Percentiles rank a stretch among this genome's conserved stretches.
Evolutionary conservation across 2,113 vertebrate species (phyloP).

Genomic region (Thinocorus orbignyianus): DNA sequence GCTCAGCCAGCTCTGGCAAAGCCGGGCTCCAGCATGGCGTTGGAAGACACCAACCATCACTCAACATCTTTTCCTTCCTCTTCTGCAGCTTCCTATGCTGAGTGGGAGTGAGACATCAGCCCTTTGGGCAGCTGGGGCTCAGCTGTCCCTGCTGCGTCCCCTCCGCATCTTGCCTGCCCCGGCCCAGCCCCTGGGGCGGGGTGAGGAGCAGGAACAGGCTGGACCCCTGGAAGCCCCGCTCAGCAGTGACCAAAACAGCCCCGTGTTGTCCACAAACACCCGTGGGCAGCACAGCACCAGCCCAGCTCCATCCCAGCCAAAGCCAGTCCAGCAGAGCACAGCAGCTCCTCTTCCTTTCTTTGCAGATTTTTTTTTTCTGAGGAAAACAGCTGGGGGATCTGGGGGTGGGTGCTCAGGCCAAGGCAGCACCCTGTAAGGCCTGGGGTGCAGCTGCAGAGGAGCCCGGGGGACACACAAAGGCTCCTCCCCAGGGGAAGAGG

Average conservation of each 20-base stretch:
- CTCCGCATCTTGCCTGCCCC: background rate
- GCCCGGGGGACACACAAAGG: accelerated
- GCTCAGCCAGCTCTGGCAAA: background rate
- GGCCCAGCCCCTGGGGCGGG: background rate
- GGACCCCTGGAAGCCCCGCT: background rate
- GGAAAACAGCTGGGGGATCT: accelerated
- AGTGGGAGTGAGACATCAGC: too few relatives aligned
- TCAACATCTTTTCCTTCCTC: accelerated
- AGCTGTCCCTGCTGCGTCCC: background rate
- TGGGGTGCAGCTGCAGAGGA: background rate
- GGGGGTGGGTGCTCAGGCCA: accelerated
- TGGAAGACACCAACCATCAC: accelerated
- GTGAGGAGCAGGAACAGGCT: background rate
- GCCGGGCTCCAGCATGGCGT: background rate
- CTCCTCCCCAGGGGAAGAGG: accelerated
- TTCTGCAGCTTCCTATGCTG: too few relatives aligned
- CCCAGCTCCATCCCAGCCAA: accelerated
- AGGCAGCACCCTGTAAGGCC: accelerated
- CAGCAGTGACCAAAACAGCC: accelerated
- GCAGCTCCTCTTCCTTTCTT: too few relatives aligned
- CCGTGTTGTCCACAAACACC: accelerated
- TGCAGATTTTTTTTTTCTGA: background rate
- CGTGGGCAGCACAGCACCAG: accelerated
- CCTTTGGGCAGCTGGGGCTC: too few relatives aligned
- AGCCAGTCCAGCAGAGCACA: accelerated